Evolutionary conservation across 2,113 vertebrate genomes (phyloP).

Genomic region (Neotoma lepida): DNA sequence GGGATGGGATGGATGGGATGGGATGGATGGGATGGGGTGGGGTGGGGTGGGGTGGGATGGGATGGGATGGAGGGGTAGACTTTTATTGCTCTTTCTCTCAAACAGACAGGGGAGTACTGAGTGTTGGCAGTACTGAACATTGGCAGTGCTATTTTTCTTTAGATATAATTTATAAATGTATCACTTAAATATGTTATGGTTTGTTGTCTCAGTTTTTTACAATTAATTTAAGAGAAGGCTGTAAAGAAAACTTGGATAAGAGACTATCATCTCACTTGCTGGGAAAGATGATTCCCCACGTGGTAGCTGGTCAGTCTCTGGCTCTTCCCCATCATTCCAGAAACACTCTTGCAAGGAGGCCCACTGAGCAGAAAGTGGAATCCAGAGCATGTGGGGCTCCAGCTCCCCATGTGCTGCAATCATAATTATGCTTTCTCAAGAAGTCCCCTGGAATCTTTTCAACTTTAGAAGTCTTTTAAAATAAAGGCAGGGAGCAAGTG

Average conservation of each 20-base stretch:
- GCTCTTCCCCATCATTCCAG: conserved; percentile 22
- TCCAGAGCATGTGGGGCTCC: neutral
- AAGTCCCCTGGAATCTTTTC: conserved; percentile 9
- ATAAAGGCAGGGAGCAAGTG: conserved; percentile 27
- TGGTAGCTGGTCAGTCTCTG: neutral
- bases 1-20: neutral
- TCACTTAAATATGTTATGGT: neutral
- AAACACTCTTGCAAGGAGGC: neutral
- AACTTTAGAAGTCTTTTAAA: conserved; percentile 58
- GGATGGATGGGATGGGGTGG: neutral
- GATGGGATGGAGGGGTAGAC: neutral
- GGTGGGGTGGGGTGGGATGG: neutral
- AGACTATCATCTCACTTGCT: neutral
- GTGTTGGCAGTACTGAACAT: neutral
- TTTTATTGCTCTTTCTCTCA: neutral
- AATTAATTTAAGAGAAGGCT: conserved; percentile 24
- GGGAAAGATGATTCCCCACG: neutral
- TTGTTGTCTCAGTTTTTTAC: neutral
- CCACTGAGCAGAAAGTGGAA: neutral
- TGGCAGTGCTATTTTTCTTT: neutral
- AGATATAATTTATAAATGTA: neutral
- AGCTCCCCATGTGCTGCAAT: neutral
- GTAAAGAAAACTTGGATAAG: conserved; percentile 16
- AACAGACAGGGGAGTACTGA: neutral
- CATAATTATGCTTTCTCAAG: neutral